phyloP scores from a whole-genome alignment of 2,797 vertebrate species.

The Aeoliscus strigatus region DNA sequence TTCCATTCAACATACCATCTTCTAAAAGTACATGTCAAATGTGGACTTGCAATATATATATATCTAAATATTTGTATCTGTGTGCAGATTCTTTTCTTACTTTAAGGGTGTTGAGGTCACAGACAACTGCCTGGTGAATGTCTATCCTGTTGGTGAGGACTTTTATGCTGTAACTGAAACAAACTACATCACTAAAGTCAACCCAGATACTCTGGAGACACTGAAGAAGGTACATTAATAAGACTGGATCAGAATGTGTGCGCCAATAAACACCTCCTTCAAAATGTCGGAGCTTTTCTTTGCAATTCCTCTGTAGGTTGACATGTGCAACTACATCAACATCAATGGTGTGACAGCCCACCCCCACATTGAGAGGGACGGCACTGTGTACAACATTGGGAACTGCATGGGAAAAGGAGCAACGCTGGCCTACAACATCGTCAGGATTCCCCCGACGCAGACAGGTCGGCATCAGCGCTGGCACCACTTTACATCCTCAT shows the following conservation, averaged over 20 bases:
- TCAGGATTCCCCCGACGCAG: slow-evolving; percentile 87
- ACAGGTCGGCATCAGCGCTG: slow-evolving; percentile 74
- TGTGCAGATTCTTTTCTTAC: slow-evolving; percentile 93
- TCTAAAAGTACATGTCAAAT: too few species aligned
- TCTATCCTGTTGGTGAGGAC: slow-evolving; percentile 94
- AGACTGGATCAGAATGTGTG: background rate
- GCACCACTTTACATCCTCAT: too few species aligned
- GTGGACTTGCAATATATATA: too few species aligned
- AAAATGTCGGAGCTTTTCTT: too few species aligned
- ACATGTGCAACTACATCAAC: slow-evolving; percentile 88
- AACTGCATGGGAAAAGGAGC: slow-evolving; percentile 98
- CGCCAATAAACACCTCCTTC: background rate
- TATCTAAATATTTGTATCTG: background rate
- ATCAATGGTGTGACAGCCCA: slow-evolving; percentile 94
- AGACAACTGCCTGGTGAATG: slow-evolving; percentile 93
- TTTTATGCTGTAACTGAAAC: slow-evolving; percentile 97
- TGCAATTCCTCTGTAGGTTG: slow-evolving; percentile 85
- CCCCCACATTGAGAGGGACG: slow-evolving; percentile 91
- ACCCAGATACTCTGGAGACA: slow-evolving; percentile 89
- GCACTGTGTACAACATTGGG: slow-evolving; percentile 95
- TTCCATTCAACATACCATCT: too few species aligned
- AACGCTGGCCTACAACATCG: slow-evolving; percentile 89
- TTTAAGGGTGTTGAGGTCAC: slow-evolving; percentile 96
- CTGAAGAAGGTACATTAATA: slow-evolving; percentile 86
- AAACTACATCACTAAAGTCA: slow-evolving; percentile 92